A percentile compares a stretch with the other conserved stretches of the same genome.
These are phyloP conservation scores for Helarctos malayanus DNA, from an alignment of 2,797 vertebrate genomes.

Conservation along the genomic window DNA sequence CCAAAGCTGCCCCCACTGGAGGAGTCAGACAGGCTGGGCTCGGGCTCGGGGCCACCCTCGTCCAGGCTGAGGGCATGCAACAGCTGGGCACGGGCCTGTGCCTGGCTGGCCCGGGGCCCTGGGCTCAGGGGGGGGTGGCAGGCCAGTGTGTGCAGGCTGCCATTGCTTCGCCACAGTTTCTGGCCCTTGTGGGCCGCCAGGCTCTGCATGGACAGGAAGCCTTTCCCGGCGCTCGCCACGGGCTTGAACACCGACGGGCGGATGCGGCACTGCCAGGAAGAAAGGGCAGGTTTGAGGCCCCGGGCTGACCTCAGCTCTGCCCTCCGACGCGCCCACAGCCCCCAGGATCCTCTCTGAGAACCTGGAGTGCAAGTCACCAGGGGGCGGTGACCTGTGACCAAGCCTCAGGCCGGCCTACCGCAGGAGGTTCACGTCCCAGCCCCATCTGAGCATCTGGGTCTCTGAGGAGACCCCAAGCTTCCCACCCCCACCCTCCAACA, in stretches of 20 bases:
- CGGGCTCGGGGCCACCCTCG: constrained; percentile 91
- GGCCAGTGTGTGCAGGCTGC: constrained; percentile 94
- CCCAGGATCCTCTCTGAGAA: neutral
- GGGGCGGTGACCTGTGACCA: neutral
- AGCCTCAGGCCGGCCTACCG: neutral
- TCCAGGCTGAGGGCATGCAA: constrained; percentile 92
- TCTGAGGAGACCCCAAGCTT: neutral
- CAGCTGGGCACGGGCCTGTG: constrained; percentile 86
- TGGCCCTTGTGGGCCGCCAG: constrained; percentile 94
- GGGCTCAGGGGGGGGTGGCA: constrained; percentile 92
- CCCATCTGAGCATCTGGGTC: neutral
- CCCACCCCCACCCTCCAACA: neutral
- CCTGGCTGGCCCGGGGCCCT: constrained; percentile 72
- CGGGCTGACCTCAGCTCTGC: neutral
- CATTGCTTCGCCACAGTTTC: constrained; percentile 94
- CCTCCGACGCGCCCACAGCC: neutral
- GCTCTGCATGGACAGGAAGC: constrained; percentile 97
- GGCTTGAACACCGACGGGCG: constrained; percentile 97
- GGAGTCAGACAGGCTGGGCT: constrained; percentile 96
- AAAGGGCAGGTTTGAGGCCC: constrained; percentile 43
- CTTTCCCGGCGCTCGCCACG: constrained; percentile 93
- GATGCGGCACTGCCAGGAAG: constrained; percentile 92
- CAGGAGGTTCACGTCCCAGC: neutral
- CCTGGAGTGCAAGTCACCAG: no score
- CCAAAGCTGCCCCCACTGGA: constrained; percentile 95